These are phyloP conservation scores for Zaprionus ornatus DNA, from an alignment of 1,140 invertebrate species.

Conservation along the genomic window DNA sequence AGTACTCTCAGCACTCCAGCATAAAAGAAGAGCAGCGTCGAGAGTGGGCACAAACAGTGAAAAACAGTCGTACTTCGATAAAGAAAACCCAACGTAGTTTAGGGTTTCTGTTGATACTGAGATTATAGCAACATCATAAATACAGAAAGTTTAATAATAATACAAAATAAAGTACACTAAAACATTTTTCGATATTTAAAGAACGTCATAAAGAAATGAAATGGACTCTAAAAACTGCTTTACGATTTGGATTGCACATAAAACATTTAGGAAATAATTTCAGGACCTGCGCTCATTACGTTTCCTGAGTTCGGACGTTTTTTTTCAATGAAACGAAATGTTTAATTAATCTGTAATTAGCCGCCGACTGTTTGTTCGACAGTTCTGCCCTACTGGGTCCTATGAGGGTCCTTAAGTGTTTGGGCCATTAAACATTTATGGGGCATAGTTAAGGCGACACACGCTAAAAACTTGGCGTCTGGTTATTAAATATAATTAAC, in stretches of 20 bases:
- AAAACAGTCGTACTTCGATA: not conserved
- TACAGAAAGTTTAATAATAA: not conserved
- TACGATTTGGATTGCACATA: not conserved
- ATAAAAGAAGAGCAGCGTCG: not conserved
- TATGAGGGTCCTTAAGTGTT: constrained; percentile 48
- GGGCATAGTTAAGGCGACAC: constrained; percentile 57
- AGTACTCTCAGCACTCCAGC: not conserved
- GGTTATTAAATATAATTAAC: constrained; percentile 81
- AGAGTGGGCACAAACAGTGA: not conserved
- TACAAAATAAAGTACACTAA: not conserved
- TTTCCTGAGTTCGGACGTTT: not conserved
- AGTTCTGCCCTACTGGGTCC: not conserved
- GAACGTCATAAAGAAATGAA: not conserved
- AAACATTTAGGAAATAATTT: constrained; percentile 4
- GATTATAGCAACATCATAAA: not conserved
- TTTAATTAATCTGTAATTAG: constrained; percentile 7
- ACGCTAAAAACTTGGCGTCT: constrained; percentile 54
- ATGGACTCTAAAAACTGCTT: not conserved
- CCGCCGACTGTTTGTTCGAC: not conserved
- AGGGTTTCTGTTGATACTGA: not conserved
- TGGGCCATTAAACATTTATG: constrained; percentile 72
- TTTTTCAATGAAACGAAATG: not conserved
- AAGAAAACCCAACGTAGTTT: too few relatives aligned
- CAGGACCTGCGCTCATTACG: not conserved
- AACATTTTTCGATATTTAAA: not conserved